Evolutionary conservation across 1,140 invertebrate genomes (phyloP).

Genomic region (Ceratina calcarata): DNA sequence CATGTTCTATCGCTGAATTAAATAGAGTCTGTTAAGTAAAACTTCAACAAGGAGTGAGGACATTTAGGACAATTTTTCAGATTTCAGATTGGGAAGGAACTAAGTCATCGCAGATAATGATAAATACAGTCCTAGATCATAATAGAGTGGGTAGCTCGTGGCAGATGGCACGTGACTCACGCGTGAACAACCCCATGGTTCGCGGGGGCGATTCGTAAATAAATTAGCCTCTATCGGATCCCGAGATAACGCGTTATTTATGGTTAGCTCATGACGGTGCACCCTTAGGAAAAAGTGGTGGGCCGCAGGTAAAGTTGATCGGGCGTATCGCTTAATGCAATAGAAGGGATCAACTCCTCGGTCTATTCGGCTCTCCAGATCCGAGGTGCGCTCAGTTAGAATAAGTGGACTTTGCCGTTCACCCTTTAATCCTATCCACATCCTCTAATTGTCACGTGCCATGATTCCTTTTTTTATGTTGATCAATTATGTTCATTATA

Average conservation of each 20-base stretch:
- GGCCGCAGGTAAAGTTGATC: constrained; percentile 61
- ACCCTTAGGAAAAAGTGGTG: constrained; percentile 47
- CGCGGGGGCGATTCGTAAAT: constrained; percentile 73
- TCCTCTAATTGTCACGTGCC: constrained; percentile 30
- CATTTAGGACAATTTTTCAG: background rate
- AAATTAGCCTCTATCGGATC: constrained; percentile 77
- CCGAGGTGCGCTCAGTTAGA: constrained; percentile 69
- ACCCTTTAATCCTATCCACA: constrained; percentile 37
- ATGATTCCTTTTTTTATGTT: background rate
- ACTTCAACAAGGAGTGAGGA: background rate
- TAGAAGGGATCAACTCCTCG: constrained; percentile 59
- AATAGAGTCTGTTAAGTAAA: too few relatives aligned
- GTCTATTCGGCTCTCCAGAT: constrained; percentile 6
- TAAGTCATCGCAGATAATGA: constrained; percentile 54
- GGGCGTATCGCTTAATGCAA: constrained; percentile 64
- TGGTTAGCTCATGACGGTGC: constrained; percentile 71
- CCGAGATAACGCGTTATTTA: constrained; percentile 76
- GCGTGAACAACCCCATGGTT: constrained; percentile 41
- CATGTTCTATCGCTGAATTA: too few relatives aligned
- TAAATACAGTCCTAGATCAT: constrained; percentile 61
- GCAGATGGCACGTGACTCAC: constrained; percentile 80
- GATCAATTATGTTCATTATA: background rate
- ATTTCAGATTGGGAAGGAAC: constrained; percentile 18
- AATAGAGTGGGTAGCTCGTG: constrained; percentile 68
- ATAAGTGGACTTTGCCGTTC: constrained; percentile 70